Evolutionary conservation across 1,140 invertebrate species (phyloP), one percentile per base, ranked within the genome.

Genomic region (Cyclargus thomasi): DNA sequence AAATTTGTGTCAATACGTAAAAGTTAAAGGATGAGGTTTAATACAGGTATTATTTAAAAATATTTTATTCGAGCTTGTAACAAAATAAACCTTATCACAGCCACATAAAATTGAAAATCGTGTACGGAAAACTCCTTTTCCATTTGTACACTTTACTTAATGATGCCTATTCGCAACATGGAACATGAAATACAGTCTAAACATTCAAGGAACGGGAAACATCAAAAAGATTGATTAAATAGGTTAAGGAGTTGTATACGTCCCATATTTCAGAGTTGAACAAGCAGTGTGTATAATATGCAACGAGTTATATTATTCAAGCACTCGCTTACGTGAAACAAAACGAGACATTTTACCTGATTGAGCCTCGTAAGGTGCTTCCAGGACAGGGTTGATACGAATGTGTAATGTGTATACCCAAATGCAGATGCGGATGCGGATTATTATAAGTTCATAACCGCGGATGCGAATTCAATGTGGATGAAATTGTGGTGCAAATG

Each of bases 61-160:
- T 47, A 0, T 47, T 47, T 29, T 29, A 29, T 29, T 5, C 5
- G 8, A 29, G 2, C 39, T 16, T 16, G 14, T 14, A 47, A 14
- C 29, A 29, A 29, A 47, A 47, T 47, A 47, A 47, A 47, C 39
- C 39, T 16, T 47, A 47, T 47, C 10, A 2, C 7, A 14, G 39
- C 14, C 10, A 16, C 39, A 14, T 47, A 47, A 47, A 16, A 11
- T 16, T 47, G 11, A 16, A 47, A 14, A 47, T 47, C 14, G 39
- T 47, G 39, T 16, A 47, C 10, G 39, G 2, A 20, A 59, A 59
- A 20, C 4, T 59, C 7, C 18, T 5, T 59, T 59, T 59, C 18
- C 17, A 59, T 59, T 20, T 59, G 55, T 59, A 59, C 55, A 21
- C 55, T 59, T 59, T 59, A 59, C 20, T 59, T 59, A 59, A 59